Evolutionary conservation across 2,797 vertebrate species (phyloP), one percentile per base, ranked within the genome.

Genomic region (Naso thynnoides): DNA sequence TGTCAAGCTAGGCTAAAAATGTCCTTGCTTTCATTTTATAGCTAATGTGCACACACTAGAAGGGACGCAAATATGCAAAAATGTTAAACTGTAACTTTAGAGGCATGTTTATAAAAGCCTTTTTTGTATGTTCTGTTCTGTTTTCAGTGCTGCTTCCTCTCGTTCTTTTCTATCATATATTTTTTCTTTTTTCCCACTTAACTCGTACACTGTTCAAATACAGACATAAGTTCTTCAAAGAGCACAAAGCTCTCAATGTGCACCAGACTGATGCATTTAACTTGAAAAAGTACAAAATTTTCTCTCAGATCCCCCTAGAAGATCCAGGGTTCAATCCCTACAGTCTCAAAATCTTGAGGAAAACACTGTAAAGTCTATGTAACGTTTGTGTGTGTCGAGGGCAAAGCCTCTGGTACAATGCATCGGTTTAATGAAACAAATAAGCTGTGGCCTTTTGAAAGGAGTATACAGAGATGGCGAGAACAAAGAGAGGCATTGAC

Each of bases 371-470:
- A 18, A 8, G 21, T 10, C 4, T 15, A 26, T 26, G 15, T 1
- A 14, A 1, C 50, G 14, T 68, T 1, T 29, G 31, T 56, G 10
- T 29, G 8, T 61, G 48, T 73, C 64, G 69, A 63, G 58, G 53
- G 53, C 50, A 58, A 33, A 53, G n/a, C 23, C 10, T 55, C 8
- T n/a, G 8, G 10, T 60, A 33, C 19, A 70, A 21, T 63, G 67
- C 29, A 64, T 33, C 70, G 16, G 71, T 24, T 54, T 38, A 41
- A 42, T 2, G 14, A 24, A 55, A 73, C 59, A 39, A 61, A 59
- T 39, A 69, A 48, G n/a, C 14, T 21, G 1, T 15, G 9, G 19
- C 39, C 42, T 57, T 36, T 38, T 56, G 21, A 60, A 61, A 64
- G 44, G 33, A 39, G 44, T n/a, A n/a, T 41, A 64, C 3, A 67